Evolutionary conservation across 2,113 vertebrate species (phyloP), one percentile per base, ranked within the genome.

Genomic region (Melanostigma gelatinosum): DNA sequence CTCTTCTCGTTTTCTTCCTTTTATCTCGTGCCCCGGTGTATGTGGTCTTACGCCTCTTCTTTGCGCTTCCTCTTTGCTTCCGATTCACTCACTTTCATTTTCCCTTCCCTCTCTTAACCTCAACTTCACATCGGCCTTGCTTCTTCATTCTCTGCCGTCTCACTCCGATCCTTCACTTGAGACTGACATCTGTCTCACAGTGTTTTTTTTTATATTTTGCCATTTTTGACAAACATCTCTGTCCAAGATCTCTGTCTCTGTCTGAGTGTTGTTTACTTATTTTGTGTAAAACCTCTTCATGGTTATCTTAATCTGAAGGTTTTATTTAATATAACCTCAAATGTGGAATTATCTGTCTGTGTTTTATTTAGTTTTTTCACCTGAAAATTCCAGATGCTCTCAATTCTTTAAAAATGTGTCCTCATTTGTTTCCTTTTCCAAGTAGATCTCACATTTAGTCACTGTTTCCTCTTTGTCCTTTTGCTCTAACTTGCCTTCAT

Each of bases 81-180:
- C 22, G 22, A 85, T 81, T 84, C 10, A 67, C 42, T 62, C 48
- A 9, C 38, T 80, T 64, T 52, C 65, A 79, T 64, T 82, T 76
- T 65, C 36, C 52, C 46, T 68, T 68, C 27, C 11, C 42, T 79
- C 75, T 85, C 72, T 91, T 75, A 81, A 77, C 73, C 75, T 83
- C 40, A 69, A 44, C 84, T 79, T 83, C 22, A 86, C 72, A 62
- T 75, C 22, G 32, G 77, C 84, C 79, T 87, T 55, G 65, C 57
- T 44, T 7, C 77, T 80, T 70, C 73, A 55, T 61, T 78, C 44
- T 63, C 27, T 76, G 24, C 72, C 54, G 16, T 72, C 65, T 71
- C 57, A 62, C 77, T 75, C 54, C 36, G 22, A 82, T 80, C 75
- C 77, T 74, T 82, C 44, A 75, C 72, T 83, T 36, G 8, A 79